A percentile compares a stretch with the other conserved stretches of the same genome.
phyloP scores from a whole-genome alignment of 1,140 invertebrate species.

The Neodiprion fabricii region DNA sequence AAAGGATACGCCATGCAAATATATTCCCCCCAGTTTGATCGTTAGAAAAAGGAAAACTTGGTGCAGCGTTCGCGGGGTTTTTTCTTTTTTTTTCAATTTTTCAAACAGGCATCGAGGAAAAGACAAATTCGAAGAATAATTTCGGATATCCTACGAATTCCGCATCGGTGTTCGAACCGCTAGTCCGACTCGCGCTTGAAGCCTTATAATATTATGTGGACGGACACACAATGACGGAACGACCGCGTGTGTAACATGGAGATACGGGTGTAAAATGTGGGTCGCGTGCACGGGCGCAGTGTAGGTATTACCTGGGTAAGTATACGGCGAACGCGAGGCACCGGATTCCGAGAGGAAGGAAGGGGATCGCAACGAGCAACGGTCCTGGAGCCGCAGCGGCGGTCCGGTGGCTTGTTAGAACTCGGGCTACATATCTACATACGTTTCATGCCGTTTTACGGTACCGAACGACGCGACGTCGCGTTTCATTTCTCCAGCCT shows the following conservation, averaged over 20 bases:
- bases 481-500: conserved; percentile 45
- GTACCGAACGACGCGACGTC: conserved; percentile 22
- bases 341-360: neutral
- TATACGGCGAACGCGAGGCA: neutral
- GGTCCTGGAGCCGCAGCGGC: neutral
- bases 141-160: too few species aligned
- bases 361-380: neutral
- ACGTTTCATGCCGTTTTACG: conserved; percentile 32
- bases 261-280: conserved; percentile 5
- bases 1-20: too few species aligned
- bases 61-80: too few species aligned
- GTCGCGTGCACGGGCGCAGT: neutral
- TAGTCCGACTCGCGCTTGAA: too few species aligned
- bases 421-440: conserved; percentile 19
- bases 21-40: too few species aligned
- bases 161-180: too few species aligned
- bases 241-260: neutral
- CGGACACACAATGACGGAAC: too few species aligned
- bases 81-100: too few species aligned
- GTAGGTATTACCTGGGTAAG: neutral
- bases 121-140: too few species aligned
- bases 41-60: too few species aligned
- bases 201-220: too few species aligned
- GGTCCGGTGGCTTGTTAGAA: neutral
- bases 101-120: too few species aligned